Evolutionary conservation across 2,797 vertebrate genomes (phyloP).

Genomic region (Brachymystax lenok): DNA sequence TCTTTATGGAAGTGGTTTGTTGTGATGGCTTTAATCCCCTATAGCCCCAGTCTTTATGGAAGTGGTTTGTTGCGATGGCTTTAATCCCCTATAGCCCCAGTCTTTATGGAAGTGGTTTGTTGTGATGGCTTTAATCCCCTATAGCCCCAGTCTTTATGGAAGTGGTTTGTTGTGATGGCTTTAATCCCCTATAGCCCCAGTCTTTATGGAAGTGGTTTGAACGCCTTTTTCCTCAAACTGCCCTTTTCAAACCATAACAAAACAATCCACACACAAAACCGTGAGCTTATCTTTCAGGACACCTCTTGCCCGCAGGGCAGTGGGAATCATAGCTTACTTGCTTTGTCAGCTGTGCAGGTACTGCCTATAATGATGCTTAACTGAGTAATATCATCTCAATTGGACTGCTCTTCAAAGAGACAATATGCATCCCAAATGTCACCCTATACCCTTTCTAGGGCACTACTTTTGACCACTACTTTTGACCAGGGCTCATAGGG

Average conservation of each 20-base stretch:
- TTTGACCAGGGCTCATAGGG: too few species aligned
- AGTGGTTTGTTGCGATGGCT: too few species aligned
- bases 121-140: too few species aligned
- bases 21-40: too few species aligned
- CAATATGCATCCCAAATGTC: neutral
- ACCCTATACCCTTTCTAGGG: neutral
- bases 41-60: too few species aligned
- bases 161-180: neutral
- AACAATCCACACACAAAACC: conserved; percentile 20
- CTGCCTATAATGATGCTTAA: neutral
- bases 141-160: too few species aligned
- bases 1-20: too few species aligned
- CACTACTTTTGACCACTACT: neutral
- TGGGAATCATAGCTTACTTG: conserved; percentile 34
- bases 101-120: too few species aligned
- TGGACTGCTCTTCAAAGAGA: neutral
- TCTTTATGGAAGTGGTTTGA: neutral
- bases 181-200: neutral
- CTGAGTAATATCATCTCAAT: conserved; percentile 1
- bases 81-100: too few species aligned
- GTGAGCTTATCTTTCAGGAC: conserved; percentile 35
- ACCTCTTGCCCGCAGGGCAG: conserved; percentile 12
- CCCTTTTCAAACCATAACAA: neutral
- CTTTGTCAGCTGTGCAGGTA: conserved; percentile 6
- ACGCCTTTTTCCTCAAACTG: conserved; percentile 6